These are phyloP conservation scores for Papilio demoleus DNA, from an alignment of 2,888 invertebrate species.

Conservation along the genomic window DNA sequence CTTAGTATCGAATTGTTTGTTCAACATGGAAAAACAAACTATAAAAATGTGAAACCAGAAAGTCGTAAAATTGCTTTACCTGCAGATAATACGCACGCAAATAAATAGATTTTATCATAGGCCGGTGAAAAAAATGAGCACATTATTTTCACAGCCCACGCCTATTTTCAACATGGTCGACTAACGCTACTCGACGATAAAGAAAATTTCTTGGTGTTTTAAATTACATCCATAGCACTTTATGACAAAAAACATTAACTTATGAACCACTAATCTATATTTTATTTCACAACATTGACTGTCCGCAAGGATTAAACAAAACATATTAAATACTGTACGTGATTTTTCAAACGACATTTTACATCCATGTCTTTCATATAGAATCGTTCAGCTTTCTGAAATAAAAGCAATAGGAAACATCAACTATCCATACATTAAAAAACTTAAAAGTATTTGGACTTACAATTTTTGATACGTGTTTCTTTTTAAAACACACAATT, in stretches of 20 bases:
- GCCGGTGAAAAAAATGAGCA: constrained; percentile 32
- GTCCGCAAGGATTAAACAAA: too few relatives aligned
- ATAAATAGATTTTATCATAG: constrained; percentile 41
- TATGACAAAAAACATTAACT: not conserved
- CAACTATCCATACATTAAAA: too few relatives aligned
- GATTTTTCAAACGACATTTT: too few relatives aligned
- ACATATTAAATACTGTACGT: too few relatives aligned
- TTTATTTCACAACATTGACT: not conserved
- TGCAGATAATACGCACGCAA: constrained; percentile 41
- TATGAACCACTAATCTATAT: not conserved
- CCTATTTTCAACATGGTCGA: constrained; percentile 24
- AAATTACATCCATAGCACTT: constrained; percentile 1
- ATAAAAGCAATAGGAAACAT: too few relatives aligned
- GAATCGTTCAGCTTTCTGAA: too few relatives aligned
- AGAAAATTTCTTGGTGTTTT: constrained; percentile 5
- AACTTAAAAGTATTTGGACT: too few relatives aligned
- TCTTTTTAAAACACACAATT: too few relatives aligned
- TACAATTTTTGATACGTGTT: too few relatives aligned
- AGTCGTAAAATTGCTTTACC: constrained; percentile 39
- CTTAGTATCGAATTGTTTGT: constrained; percentile 2
- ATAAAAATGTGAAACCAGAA: constrained; percentile 31
- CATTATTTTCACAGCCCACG: constrained; percentile 29
- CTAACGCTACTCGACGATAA: not conserved
- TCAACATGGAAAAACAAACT: constrained; percentile 13
- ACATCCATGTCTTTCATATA: too few relatives aligned